Evolutionary conservation across 2,888 invertebrate genomes (phyloP), one percentile per base, ranked within the genome.

Genomic region (Pollenia griseotomentosa): DNA sequence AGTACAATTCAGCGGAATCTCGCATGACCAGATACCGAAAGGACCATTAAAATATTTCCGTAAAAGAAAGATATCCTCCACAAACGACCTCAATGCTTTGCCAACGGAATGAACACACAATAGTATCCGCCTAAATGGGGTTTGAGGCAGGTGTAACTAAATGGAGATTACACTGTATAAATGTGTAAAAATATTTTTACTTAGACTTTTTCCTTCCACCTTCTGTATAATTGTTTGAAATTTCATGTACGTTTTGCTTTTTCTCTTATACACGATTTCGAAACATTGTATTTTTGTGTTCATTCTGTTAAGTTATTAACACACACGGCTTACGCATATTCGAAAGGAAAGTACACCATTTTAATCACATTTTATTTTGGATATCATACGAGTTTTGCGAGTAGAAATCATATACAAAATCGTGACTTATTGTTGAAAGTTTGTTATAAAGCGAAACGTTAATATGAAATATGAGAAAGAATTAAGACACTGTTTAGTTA

Each of bases 241-340:
- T 44, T 48, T n/a, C 16, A 46, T 10, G n/a, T 51, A 33, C 33
- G 6, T 33, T 40, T 53, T 55, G 14, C 23, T 63, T 48, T 51
- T 55, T 16, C n/a, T 68, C 23, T 9, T 23, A 40, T 16, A 48
- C 40, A 11, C 48, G 53, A 71, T 80, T 73, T 81, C 48, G 40
- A 66, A 42, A 59, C 40, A 19, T 63, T 63, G 23, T 44, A n/a
- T n/a, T 33, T 33, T 77, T 9, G 40, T 55, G 8, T 77, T 55
- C 19, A 5, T 59, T 44, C 23, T 68, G 48, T 55, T 53, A 16
- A 33, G 12, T 70, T 63, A 82, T 83, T 75, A 77, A 83, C 83
- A 83, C 77, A 70, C 61, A 83, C 59, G 73, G 19, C 53, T 68
- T 80, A 79, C 85, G 85, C 85, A 75, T 80, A 46, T 75, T 75